A percentile compares a stretch with the other conserved stretches of the same genome.
Conservation (phyloP, 2,888 invertebrate species). For the Amaurobius ferox region DNA sequence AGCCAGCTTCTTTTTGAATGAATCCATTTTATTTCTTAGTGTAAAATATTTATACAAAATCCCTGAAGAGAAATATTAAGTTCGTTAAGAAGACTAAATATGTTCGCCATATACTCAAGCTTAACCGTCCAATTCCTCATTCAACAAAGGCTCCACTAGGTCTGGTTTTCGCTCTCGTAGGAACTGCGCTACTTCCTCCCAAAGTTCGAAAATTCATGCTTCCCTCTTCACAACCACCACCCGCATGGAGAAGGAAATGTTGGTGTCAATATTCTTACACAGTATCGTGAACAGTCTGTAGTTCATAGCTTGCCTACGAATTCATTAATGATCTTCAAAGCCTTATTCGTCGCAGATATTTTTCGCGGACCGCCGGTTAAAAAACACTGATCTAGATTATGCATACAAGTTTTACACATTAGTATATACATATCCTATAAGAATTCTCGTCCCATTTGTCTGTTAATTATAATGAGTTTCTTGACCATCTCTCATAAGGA, state of each 20-base stretch:
- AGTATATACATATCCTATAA: too few species aligned
- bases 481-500: too few species aligned
- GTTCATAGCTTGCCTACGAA: conserved; percentile 10
- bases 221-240: background rate
- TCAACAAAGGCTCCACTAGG: conserved; percentile 1
- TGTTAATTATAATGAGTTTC: too few species aligned
- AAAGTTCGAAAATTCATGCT: too few species aligned
- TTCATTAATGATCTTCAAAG: too few species aligned
- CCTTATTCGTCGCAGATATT: too few species aligned
- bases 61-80: background rate
- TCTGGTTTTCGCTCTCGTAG: conserved; percentile 5
- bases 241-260: background rate
- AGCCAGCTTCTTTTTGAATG: too few species aligned
- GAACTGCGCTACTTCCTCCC: background rate
- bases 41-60: background rate
- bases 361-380: too few species aligned
- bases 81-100: background rate
- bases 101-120: background rate
- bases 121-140: background rate
- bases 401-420: too few species aligned
- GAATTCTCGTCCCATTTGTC: too few species aligned
- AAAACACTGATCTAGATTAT: too few species aligned
- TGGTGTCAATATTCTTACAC: conserved; percentile 15
- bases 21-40: background rate
- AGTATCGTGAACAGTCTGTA: background rate